Percentiles rank a stretch among this genome's conserved stretches.
phyloP scores from a whole-genome alignment of 2,888 invertebrate species.

The Eretmocerus hayati region DNA sequence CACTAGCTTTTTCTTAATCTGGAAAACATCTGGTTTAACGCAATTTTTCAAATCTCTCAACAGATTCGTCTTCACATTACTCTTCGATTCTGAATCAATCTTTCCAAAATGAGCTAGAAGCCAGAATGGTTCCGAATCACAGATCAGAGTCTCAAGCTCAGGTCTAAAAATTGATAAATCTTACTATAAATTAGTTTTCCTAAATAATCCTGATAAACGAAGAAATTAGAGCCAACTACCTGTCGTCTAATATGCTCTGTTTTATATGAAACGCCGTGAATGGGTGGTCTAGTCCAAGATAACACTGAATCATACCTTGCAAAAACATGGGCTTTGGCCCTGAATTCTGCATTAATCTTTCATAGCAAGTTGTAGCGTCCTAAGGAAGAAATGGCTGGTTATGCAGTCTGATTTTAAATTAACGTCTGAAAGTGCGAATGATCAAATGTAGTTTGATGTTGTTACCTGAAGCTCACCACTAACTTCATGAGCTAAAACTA shows the following conservation, averaged over 20 bases:
- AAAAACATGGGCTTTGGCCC: conserved; percentile 46
- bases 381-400: conserved; percentile 34
- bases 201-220: too few relatives aligned
- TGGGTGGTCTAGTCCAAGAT: conserved; percentile 80
- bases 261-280: conserved; percentile 73
- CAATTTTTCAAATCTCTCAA: conserved; percentile 47
- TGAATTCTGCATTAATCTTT: conserved; percentile 62
- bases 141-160: conserved; percentile 56
- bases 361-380: conserved; percentile 85
- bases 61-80: conserved; percentile 38
- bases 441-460: too few relatives aligned
- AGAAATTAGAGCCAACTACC: too few relatives aligned
- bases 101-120: conserved; percentile 77
- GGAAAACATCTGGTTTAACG: conserved; percentile 38
- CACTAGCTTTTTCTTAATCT: conserved; percentile 48
- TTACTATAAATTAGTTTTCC: too few relatives aligned
- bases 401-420: too few relatives aligned
- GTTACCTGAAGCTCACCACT: conserved; percentile 65
- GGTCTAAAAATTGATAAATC: conserved; percentile 38
- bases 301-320: conserved; percentile 76
- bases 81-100: conserved; percentile 52
- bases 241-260: conserved; percentile 58
- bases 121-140: conserved; percentile 78
- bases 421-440: too few relatives aligned
- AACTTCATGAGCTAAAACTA: conserved; percentile 77